These are phyloP conservation scores for Brachyistius frenatus DNA, from an alignment of 2,113 vertebrate species.

Conservation along the genomic window DNA sequence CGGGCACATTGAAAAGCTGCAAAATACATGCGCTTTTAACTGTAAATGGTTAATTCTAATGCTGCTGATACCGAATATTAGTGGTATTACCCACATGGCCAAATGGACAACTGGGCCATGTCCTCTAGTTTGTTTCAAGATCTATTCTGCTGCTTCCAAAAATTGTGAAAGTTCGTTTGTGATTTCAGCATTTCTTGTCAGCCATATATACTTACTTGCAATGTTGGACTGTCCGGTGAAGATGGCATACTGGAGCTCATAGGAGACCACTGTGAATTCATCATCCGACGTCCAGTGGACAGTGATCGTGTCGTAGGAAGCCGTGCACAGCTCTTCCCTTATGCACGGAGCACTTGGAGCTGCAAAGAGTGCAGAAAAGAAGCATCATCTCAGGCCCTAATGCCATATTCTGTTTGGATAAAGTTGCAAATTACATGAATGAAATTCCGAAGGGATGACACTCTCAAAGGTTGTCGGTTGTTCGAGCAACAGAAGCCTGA, in stretches of 20 bases:
- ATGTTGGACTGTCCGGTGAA: slow-evolving; percentile 97
- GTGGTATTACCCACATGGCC: too few relatives aligned
- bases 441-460: background rate
- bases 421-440: slow-evolving; percentile 10
- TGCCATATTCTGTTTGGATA: background rate
- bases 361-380: slow-evolving; percentile 36
- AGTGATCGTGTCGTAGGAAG: slow-evolving; percentile 97
- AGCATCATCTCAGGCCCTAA: background rate
- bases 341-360: slow-evolving; percentile 88
- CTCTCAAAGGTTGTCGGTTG: slow-evolving; percentile 8
- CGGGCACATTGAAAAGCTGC: background rate
- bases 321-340: slow-evolving; percentile 96
- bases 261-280: slow-evolving; percentile 96
- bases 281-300: slow-evolving; percentile 98
- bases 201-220: slow-evolving; percentile 86
- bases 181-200: background rate
- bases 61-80: background rate
- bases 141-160: background rate
- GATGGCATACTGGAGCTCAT: slow-evolving; percentile 97
- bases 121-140: background rate
- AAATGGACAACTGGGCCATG: background rate
- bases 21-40: too few relatives aligned
- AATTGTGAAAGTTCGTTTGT: background rate
- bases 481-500: slow-evolving; percentile 7
- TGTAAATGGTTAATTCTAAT: background rate